These are phyloP conservation scores for Xyliphius kryptos DNA, from an alignment of 2,113 vertebrate genomes.

Conservation along the genomic window DNA sequence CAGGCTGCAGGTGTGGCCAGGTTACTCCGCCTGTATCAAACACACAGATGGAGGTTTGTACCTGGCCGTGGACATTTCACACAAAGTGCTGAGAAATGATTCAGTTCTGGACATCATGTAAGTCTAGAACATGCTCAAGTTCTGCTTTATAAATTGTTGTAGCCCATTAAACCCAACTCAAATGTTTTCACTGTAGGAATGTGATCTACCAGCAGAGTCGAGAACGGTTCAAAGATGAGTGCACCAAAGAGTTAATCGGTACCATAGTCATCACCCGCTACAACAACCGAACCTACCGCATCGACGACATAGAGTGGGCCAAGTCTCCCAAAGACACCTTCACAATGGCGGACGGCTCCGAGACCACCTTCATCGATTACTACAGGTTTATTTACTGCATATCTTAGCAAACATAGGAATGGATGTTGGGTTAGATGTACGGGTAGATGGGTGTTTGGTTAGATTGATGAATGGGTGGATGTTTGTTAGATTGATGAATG, in stretches of 20 bases:
- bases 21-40: slow-evolving; percentile 76
- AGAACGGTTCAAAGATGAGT: slow-evolving; percentile 78
- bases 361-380: slow-evolving; percentile 79
- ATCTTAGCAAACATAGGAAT: too few species aligned
- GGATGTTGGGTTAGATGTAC: too few species aligned
- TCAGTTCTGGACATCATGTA: slow-evolving; percentile 84
- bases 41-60: slow-evolving; percentile 82
- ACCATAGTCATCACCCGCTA: slow-evolving; percentile 85
- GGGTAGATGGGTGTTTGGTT: too few species aligned
- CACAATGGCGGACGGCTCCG: slow-evolving; percentile 70
- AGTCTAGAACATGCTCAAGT: too few species aligned
- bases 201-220: slow-evolving; percentile 69
- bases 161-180: too few species aligned
- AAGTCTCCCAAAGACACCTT: slow-evolving; percentile 84
- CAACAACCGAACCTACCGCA: slow-evolving; percentile 88
- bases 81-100: slow-evolving; percentile 84
- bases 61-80: slow-evolving; percentile 75
- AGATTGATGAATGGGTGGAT: too few species aligned
- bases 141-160: too few species aligned
- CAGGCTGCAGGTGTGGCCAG: slow-evolving; percentile 93
- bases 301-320: slow-evolving; percentile 86
- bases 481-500: too few species aligned
- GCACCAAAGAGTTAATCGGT: slow-evolving; percentile 79
- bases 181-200: too few species aligned
- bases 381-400: slow-evolving; percentile 83